phyloP scores from a whole-genome alignment of 2,113 vertebrate genomes.

The Oreamnos americanus region DNA sequence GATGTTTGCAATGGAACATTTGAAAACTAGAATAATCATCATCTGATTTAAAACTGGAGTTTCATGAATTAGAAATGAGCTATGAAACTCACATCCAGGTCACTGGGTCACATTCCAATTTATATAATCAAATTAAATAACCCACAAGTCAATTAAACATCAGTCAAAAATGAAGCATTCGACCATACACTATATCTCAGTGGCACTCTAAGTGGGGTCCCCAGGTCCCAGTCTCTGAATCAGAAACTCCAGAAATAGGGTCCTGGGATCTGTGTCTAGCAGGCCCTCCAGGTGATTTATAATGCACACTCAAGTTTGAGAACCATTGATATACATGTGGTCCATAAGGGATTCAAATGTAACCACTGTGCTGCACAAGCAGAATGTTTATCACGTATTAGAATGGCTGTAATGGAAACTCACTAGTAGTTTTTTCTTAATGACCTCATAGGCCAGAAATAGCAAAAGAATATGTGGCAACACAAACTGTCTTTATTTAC shows the following conservation, averaged over 20 bases:
- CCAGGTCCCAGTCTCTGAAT: neutral
- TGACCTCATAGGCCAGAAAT: neutral
- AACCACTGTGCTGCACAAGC: neutral
- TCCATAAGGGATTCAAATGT: neutral
- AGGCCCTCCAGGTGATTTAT: neutral
- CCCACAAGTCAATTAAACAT: neutral
- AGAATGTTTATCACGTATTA: neutral
- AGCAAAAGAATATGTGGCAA: neutral
- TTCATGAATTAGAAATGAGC: neutral
- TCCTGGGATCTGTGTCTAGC: neutral
- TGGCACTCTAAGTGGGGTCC: neutral
- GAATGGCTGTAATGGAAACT: neutral
- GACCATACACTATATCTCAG: neutral
- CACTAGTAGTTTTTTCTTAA: conserved; percentile 5
- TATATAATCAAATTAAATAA: neutral
- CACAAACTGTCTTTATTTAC: neutral
- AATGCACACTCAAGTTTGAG: neutral
- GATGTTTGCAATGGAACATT: neutral
- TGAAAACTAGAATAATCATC: conserved; percentile 31
- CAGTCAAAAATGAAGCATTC: neutral
- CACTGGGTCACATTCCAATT: neutral
- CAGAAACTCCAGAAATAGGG: neutral
- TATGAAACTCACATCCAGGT: conserved; percentile 13
- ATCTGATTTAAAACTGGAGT: conserved; percentile 7
- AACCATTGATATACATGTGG: neutral